These are phyloP conservation scores for Heliothis peltigera DNA, from an alignment of 2,888 invertebrate species.

Conservation along the genomic window DNA sequence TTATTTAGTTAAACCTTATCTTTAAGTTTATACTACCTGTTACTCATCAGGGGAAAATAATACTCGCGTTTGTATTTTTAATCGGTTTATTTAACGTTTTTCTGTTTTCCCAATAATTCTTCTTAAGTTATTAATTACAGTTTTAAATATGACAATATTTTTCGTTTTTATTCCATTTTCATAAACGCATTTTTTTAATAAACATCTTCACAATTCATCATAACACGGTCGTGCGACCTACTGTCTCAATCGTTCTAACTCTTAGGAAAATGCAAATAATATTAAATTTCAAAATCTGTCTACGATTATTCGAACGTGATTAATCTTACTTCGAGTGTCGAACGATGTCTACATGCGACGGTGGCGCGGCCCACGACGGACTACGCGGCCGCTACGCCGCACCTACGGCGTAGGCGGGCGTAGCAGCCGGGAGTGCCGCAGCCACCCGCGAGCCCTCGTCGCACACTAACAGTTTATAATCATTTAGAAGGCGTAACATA, in stretches of 20 bases:
- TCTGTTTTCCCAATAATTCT: conserved; percentile 88
- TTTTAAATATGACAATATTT: conserved; percentile 89
- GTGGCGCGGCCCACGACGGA: conserved; percentile 61
- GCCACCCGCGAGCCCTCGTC: conserved; percentile 63
- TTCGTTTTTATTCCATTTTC: conserved; percentile 89
- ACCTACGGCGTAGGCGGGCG: conserved; percentile 63
- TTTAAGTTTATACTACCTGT: too few species aligned
- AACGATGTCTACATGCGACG: conserved; percentile 79
- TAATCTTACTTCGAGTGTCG: conserved; percentile 86
- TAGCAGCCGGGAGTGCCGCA: conserved; percentile 44
- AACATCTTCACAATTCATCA: conserved; percentile 89
- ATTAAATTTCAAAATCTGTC: conserved; percentile 88
- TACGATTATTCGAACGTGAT: conserved; percentile 88
- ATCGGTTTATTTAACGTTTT: conserved; percentile 90
- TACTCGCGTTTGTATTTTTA: conserved; percentile 84
- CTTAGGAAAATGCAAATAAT: conserved; percentile 90
- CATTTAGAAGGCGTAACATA: conserved; percentile 87
- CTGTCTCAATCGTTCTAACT: conserved; percentile 89
- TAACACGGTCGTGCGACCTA: conserved; percentile 89
- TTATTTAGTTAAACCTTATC: conserved; percentile 51
- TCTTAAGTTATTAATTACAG: conserved; percentile 90
- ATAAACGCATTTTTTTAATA: conserved; percentile 89
- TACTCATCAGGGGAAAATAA: conserved; percentile 68
- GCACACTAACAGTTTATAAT: conserved; percentile 75
- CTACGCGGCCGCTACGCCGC: conserved; percentile 62